Evolutionary conservation across 2,797 vertebrate genomes (phyloP).

Genomic region (Sebastes matsubarae): DNA sequence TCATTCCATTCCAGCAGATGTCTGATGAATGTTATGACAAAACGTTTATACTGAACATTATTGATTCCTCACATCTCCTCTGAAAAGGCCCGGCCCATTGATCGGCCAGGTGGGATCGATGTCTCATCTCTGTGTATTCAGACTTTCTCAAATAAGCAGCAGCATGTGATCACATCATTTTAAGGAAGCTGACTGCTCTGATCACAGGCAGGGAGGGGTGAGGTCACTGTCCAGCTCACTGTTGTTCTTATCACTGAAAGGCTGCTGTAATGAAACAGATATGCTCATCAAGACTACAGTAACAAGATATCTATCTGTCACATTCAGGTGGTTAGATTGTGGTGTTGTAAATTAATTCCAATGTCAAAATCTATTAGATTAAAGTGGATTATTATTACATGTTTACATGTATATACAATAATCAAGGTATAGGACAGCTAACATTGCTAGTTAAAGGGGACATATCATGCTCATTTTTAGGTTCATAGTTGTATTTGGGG

Average conservation of each 20-base stretch:
- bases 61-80: slow-evolving; percentile 69
- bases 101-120: slow-evolving; percentile 76
- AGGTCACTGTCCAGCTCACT: slow-evolving; percentile 49
- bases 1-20: slow-evolving; percentile 60
- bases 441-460: too few relatives aligned
- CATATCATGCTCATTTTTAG: too few relatives aligned
- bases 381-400: background rate
- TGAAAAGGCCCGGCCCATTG: slow-evolving; percentile 63
- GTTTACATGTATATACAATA: background rate
- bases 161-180: slow-evolving; percentile 67
- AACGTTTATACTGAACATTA: slow-evolving; percentile 70
- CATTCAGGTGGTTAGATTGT: background rate
- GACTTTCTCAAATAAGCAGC: slow-evolving; percentile 73
- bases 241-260: slow-evolving; percentile 47
- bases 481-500: too few relatives aligned
- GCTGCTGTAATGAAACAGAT: slow-evolving; percentile 31
- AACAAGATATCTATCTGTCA: background rate
- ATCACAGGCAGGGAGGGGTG: slow-evolving; percentile 40
- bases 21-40: slow-evolving; percentile 76
- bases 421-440: background rate
- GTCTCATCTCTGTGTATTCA: slow-evolving; percentile 76
- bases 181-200: slow-evolving; percentile 62
- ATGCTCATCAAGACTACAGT: slow-evolving; percentile 28
- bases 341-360: background rate
- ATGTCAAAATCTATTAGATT: background rate